These are phyloP conservation scores for Loris lydekkerianus DNA, from an alignment of 2,797 vertebrate species.

Conservation along the genomic window DNA sequence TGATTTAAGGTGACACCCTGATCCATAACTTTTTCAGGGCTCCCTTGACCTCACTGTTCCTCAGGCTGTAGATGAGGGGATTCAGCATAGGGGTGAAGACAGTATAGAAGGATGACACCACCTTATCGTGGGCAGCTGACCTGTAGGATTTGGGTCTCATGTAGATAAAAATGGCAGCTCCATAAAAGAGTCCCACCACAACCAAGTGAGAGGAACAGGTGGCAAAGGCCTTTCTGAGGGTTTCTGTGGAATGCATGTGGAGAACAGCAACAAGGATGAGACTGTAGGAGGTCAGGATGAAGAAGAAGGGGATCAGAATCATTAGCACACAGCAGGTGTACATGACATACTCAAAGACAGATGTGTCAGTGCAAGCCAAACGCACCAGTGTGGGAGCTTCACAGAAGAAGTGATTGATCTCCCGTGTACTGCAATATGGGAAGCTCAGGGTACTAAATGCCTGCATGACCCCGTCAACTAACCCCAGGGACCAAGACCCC, in stretches of 20 bases:
- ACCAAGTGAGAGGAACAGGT: constrained; percentile 60
- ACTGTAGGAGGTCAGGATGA: constrained; percentile 48
- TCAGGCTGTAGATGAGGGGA: constrained; percentile 24
- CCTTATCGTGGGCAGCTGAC: background rate
- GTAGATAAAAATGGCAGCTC: constrained; percentile 46
- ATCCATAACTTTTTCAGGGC: background rate
- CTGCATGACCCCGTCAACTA: constrained; percentile 54
- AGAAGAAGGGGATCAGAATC: constrained; percentile 9
- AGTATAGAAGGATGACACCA: background rate
- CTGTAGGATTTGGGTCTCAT: constrained; percentile 21
- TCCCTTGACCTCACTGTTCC: background rate
- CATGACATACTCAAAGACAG: constrained; percentile 55
- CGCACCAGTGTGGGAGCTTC: constrained; percentile 3
- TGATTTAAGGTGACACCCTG: background rate
- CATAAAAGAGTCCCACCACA: constrained; percentile 58
- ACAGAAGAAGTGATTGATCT: constrained; percentile 66
- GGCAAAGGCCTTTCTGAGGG: constrained; percentile 38
- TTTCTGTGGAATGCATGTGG: background rate
- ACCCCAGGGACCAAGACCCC: constrained; percentile 59
- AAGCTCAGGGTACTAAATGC: constrained; percentile 41
- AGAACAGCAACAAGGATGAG: constrained; percentile 42
- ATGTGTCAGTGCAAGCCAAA: constrained; percentile 23
- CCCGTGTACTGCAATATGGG: background rate
- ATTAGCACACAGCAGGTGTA: constrained; percentile 70
- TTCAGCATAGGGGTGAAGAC: constrained; percentile 32